Evolutionary conservation across 2,797 vertebrate species (phyloP), one percentile per base, ranked within the genome.

Genomic region (Poeciliopsis infans): DNA sequence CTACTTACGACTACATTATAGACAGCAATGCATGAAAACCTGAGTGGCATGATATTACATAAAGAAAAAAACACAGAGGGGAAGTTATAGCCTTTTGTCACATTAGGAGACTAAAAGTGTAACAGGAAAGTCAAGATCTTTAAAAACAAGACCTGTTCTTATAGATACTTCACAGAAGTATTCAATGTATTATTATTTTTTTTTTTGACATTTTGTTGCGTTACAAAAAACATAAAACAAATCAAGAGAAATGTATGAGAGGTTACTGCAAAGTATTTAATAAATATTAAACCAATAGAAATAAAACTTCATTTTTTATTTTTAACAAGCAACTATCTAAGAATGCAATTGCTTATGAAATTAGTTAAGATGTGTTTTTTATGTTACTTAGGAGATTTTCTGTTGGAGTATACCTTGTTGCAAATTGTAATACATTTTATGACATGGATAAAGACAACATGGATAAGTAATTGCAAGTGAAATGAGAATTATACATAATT

Each of bases 161-260:
- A 20, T 10, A 8, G 7, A 36, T 64, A 15, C 8, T 20, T 66
- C 13, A 7, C 18, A 23, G 4, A 36, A 20, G 8, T 36, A 10
- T 39, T 12, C 0, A 20, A 36, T 4, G 7, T 7, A 0, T 46
- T 15, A 0, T 8, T 7, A 33, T 6, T 18, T 10, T 25, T 68
- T 41, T 25, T 23, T 8, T 49, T 5, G 0, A 66, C 20, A 68
- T 41, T 25, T 68, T 10, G 20, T 41, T 61, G 28, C 4, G 31
- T 18, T 61, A 23, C 33, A 23, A 39, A 7, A 68, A 41, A 25
- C 64, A 25, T 68, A 0, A 68, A 5, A 41, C 1, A 68, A 68
- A 23, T 41, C 8, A 2, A 2, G 23, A 10, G 3, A 23, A 25
- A 23, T 68, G 2, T 68, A 39, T 39, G 20, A 39, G 8, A 68